These are phyloP conservation scores for Hypothenemus hampei DNA, from an alignment of 1,140 invertebrate genomes.

Conservation along the genomic window DNA sequence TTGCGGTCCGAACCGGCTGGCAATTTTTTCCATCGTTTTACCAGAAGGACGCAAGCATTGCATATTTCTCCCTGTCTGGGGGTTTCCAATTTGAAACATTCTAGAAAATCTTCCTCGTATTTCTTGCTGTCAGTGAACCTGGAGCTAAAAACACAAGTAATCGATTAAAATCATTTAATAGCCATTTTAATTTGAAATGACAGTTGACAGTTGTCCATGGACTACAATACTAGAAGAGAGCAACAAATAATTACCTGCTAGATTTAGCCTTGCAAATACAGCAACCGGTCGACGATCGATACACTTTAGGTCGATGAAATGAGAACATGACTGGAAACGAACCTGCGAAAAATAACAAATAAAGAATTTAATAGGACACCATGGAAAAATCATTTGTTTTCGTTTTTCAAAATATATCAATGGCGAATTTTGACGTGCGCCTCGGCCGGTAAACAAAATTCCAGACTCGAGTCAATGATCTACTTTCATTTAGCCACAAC, in stretches of 20 bases:
- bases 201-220: too few relatives aligned
- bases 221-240: too few relatives aligned
- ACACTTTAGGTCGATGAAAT: constrained; percentile 86
- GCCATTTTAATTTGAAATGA: too few relatives aligned
- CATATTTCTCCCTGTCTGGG: constrained; percentile 79
- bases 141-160: constrained; percentile 55
- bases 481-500: constrained; percentile 7
- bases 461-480: constrained; percentile 13
- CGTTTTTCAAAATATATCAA: background rate
- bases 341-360: constrained; percentile 13
- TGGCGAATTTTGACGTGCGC: background rate
- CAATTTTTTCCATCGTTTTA: constrained; percentile 81
- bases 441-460: constrained; percentile 7
- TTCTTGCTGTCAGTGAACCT: constrained; percentile 83
- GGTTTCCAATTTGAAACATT: constrained; percentile 75
- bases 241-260: constrained; percentile 53
- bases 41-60: constrained; percentile 81
- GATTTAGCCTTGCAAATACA: constrained; percentile 89
- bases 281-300: constrained; percentile 76
- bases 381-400: background rate
- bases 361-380: background rate
- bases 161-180: too few relatives aligned
- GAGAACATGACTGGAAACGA: constrained; percentile 64
- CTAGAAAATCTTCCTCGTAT: constrained; percentile 80
- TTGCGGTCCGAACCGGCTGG: constrained; percentile 70